These are phyloP conservation scores for Madoqua kirkii DNA, from an alignment of 2,113 vertebrate species.

Conservation along the genomic window DNA sequence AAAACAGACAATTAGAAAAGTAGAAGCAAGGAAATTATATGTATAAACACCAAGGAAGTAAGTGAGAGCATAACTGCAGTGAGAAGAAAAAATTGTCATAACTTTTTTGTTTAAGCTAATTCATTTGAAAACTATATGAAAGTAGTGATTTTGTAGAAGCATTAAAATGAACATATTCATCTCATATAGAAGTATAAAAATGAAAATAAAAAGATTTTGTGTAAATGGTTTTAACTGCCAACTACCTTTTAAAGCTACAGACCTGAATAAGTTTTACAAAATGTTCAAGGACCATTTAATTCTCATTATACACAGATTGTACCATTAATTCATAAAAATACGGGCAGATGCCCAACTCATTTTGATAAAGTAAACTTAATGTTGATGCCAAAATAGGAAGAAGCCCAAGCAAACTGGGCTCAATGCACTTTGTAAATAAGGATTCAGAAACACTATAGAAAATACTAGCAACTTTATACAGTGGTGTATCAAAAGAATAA, in stretches of 20 bases:
- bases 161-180: background rate
- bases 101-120: background rate
- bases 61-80: background rate
- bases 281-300: background rate
- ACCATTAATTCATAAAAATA: background rate
- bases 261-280: background rate
- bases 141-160: background rate
- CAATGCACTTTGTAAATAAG: background rate
- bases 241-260: background rate
- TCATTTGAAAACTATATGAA: background rate
- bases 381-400: background rate
- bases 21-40: background rate
- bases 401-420: background rate
- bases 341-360: background rate
- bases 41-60: background rate
- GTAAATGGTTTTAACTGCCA: background rate
- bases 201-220: background rate
- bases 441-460: background rate
- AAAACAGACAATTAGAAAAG: background rate
- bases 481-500: background rate
- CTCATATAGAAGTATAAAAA: background rate
- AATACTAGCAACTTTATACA: background rate
- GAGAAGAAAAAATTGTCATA: background rate
- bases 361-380: background rate
- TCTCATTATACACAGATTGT: background rate